Evolutionary conservation across 2,797 vertebrate genomes (phyloP).

Genomic region (Pagetopsis macropterus): DNA sequence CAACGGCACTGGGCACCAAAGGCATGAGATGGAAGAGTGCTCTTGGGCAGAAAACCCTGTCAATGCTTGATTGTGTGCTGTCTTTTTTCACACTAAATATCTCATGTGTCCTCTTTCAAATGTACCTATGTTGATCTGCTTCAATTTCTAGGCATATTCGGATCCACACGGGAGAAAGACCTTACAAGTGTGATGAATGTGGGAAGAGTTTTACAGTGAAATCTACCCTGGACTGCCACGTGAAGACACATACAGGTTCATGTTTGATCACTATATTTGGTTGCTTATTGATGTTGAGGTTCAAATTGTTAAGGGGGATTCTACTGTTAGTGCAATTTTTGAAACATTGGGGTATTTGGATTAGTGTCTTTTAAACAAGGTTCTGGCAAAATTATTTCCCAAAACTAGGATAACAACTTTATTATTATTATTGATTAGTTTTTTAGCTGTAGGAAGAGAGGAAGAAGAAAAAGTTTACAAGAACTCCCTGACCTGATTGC

Average conservation of each 20-base stretch:
- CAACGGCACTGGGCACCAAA: background rate
- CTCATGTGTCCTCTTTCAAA: background rate
- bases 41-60: background rate
- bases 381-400: too few relatives aligned
- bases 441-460: too few relatives aligned
- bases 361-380: too few relatives aligned
- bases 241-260: constrained; percentile 94
- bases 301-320: too few relatives aligned
- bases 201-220: constrained; percentile 99
- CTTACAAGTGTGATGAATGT: constrained; percentile 96
- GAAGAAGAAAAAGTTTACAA: background rate
- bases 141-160: constrained; percentile 89
- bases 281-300: too few relatives aligned
- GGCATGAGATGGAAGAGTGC: background rate
- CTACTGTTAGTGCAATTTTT: too few relatives aligned
- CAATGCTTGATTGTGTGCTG: background rate
- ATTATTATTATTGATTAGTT: background rate
- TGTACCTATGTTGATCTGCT: constrained; percentile 3
- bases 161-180: constrained; percentile 97
- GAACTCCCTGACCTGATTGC: background rate
- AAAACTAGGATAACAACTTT: background rate
- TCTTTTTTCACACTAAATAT: background rate
- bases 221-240: constrained; percentile 96
- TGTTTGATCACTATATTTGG: too few relatives aligned
- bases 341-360: too few relatives aligned